These are phyloP conservation scores for Lepidothrix coronata DNA, from an alignment of 2,113 vertebrate species.

Conservation along the genomic window DNA sequence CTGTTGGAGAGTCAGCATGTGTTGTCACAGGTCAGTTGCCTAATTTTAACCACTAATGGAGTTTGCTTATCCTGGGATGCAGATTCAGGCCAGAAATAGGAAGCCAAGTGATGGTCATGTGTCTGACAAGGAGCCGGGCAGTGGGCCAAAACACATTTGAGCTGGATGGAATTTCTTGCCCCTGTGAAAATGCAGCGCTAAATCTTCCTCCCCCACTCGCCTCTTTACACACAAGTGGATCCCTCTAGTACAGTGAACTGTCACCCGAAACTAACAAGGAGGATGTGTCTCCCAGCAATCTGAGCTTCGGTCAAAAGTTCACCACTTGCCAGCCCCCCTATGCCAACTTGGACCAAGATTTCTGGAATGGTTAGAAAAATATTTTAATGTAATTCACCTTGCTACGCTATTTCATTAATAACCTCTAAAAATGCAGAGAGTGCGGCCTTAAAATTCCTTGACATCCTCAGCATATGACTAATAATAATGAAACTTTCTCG, in stretches of 20 bases:
- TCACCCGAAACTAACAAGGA: slow-evolving; percentile 82
- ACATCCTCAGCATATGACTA: slow-evolving; percentile 61
- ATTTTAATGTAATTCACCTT: slow-evolving; percentile 78
- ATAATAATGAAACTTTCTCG: slow-evolving; percentile 59
- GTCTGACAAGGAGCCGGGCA: slow-evolving; percentile 79
- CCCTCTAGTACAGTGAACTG: slow-evolving; percentile 77
- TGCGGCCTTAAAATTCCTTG: slow-evolving; percentile 62
- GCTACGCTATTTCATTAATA: slow-evolving; percentile 75
- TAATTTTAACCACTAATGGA: slow-evolving; percentile 83
- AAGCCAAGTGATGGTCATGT: slow-evolving; percentile 79
- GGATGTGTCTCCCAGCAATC: slow-evolving; percentile 76
- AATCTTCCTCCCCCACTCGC: slow-evolving; percentile 76
- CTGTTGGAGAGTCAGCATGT: slow-evolving; percentile 73
- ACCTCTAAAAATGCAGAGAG: slow-evolving; percentile 73
- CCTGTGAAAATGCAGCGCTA: slow-evolving; percentile 81
- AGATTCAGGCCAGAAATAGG: slow-evolving; percentile 85
- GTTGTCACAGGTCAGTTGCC: slow-evolving; percentile 74
- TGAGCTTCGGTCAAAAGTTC: slow-evolving; percentile 77
- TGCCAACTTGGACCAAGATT: slow-evolving; percentile 75
- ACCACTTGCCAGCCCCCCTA: slow-evolving; percentile 67
- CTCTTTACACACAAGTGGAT: slow-evolving; percentile 75
- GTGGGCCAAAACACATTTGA: slow-evolving; percentile 81
- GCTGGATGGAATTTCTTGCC: slow-evolving; percentile 85
- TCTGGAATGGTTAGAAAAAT: slow-evolving; percentile 78
- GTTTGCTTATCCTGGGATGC: slow-evolving; percentile 71